These are phyloP conservation scores for Laticauda colubrina DNA, from an alignment of 2,113 vertebrate genomes.

Conservation along the genomic window DNA sequence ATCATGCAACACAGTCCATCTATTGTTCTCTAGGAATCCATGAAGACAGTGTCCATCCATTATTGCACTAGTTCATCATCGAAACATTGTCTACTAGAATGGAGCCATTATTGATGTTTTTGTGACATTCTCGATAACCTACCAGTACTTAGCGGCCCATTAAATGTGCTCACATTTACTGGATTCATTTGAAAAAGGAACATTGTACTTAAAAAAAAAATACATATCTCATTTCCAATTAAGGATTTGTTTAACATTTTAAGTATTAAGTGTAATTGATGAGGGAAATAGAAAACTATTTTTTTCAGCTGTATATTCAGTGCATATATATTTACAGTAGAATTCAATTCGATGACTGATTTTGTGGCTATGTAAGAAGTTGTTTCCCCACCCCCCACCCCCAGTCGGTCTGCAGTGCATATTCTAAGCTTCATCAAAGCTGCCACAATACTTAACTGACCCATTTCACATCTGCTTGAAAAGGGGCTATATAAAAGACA, in stretches of 20 bases:
- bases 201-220: not conserved
- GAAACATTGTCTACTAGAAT: not conserved
- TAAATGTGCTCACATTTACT: not conserved
- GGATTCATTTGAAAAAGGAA: not conserved
- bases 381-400: not conserved
- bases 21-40: not conserved
- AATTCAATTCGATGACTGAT: constrained; percentile 7
- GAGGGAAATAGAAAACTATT: not conserved
- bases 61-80: not conserved
- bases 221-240: not conserved
- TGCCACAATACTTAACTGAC: constrained; percentile 10
- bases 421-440: constrained; percentile 21
- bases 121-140: not conserved
- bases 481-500: not conserved
- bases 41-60: not conserved
- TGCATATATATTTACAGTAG: not conserved
- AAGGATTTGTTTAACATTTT: not conserved
- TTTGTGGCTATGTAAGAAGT: not conserved
- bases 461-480: constrained; percentile 10
- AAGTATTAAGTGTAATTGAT: not conserved
- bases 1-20: not conserved
- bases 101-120: not conserved
- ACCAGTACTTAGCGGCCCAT: not conserved
- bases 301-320: not conserved
- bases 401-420: not conserved